Percentiles rank a stretch among this genome's conserved stretches.
phyloP scores from a whole-genome alignment of 2,113 vertebrate species.

The Neolamprologus tretocephalus region DNA sequence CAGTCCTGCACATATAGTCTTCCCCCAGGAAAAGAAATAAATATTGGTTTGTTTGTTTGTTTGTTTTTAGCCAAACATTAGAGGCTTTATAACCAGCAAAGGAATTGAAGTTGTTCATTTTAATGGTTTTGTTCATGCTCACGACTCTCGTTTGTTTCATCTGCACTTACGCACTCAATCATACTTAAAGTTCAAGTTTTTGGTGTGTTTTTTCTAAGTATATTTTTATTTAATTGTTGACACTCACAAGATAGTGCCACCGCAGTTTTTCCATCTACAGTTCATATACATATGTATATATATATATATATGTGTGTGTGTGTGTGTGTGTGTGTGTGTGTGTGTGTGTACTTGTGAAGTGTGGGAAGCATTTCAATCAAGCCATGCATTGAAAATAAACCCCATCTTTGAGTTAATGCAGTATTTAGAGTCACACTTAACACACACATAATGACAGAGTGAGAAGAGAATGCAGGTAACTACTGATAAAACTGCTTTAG shows the following conservation, averaged over 20 bases:
- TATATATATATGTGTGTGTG: neutral
- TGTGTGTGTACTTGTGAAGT: neutral
- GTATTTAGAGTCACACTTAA: neutral
- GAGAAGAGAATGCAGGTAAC: neutral
- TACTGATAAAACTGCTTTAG: neutral
- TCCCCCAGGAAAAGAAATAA: neutral
- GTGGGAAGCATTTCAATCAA: neutral
- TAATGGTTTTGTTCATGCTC: neutral
- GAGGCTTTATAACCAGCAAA: neutral
- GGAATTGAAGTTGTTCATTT: neutral
- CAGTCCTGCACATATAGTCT: neutral
- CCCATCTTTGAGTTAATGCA: neutral
- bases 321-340: too few species aligned
- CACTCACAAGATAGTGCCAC: neutral
- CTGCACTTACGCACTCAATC: neutral
- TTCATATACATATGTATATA: neutral
- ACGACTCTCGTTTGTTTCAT: neutral
- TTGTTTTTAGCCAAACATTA: neutral
- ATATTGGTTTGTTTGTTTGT: neutral
- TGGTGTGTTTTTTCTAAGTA: neutral
- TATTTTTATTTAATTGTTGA: neutral
- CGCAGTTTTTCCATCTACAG: neutral
- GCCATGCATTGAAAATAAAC: neutral
- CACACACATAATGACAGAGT: neutral
- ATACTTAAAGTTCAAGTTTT: neutral